Evolutionary conservation across 2,113 vertebrate species (phyloP).

Genomic region (zebrafish (Danio rerio)): GRCz12tu NC_133184.1:8150001-8150500

Average conservation of each 20-base stretch:
- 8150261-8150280: conserved; percentile 94
- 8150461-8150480: conserved; percentile 23
- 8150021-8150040: no score
- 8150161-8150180: conserved; percentile 90
- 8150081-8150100: not conserved
- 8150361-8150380: conserved; percentile 17
- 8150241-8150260: conserved; percentile 81
- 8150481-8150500: conserved; percentile 12
- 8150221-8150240: conserved; percentile 82
- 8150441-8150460: not conserved
- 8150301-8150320: conserved; percentile 84
- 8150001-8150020: no score
- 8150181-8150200: conserved; percentile 82
- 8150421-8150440: conserved; percentile 32
- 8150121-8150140: conserved; percentile 82
- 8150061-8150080: not conserved
- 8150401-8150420: conserved; percentile 18
- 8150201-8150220: conserved; percentile 86
- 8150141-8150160: conserved; percentile 87
- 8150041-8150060: no score
- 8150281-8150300: conserved; percentile 84
- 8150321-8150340: conserved; percentile 91
- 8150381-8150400: conserved; percentile 1
- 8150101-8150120: not conserved
- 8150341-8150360: conserved; percentile 9